Conservation (phyloP, 2,888 invertebrate genomes). For the Tanypteryx hageni region DNA sequence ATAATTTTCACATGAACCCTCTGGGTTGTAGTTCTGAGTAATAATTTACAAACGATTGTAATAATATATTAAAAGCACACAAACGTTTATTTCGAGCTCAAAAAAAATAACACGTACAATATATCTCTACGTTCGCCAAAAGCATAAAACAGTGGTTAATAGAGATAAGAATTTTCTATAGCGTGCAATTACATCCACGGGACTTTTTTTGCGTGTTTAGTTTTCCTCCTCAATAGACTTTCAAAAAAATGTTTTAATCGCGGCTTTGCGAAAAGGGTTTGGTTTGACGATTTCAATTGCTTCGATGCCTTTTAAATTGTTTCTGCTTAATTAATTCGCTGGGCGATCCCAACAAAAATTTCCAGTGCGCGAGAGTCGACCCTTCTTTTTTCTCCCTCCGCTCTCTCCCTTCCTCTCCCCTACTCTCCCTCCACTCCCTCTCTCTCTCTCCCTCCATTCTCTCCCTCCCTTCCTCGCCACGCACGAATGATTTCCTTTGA, state of each 20-base stretch:
- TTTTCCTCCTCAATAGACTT: neutral
- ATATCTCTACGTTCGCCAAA: too few species aligned
- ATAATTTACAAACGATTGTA: too few species aligned
- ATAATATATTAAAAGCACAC: too few species aligned
- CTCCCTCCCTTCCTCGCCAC: neutral
- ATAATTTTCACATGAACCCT: too few species aligned
- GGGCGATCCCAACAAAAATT: neutral
- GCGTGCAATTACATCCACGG: neutral
- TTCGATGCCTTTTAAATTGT: neutral
- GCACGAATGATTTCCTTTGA: constrained; percentile 25
- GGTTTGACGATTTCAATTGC: neutral
- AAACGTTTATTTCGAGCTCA: too few species aligned
- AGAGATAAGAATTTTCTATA: too few species aligned
- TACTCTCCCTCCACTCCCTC: neutral
- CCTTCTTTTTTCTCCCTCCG: neutral
- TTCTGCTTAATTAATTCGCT: neutral
- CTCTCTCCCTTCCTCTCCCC: neutral
- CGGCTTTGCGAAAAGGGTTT: neutral
- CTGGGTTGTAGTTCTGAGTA: too few species aligned
- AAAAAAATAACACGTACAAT: too few species aligned
- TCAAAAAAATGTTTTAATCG: neutral
- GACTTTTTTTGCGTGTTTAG: neutral
- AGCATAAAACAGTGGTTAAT: too few species aligned
- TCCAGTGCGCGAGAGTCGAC: neutral
- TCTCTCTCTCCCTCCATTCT: neutral